Evolutionary conservation across 1,140 invertebrate genomes (phyloP).

Genomic region (Chrysopa pallens): DNA sequence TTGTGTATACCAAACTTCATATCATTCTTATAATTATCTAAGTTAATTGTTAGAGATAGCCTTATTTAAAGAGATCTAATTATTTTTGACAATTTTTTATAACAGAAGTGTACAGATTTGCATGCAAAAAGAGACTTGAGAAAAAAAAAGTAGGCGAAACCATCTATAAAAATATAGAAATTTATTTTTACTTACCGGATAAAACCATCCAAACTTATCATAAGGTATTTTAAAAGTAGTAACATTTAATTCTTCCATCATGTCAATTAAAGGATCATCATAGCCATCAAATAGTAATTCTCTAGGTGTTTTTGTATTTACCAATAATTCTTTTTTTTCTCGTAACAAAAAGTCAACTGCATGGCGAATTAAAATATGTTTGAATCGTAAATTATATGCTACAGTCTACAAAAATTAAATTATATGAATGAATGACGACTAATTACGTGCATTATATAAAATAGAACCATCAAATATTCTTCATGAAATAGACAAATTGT

Average conservation of each 20-base stretch:
- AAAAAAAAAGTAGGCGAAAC: constrained; percentile 2
- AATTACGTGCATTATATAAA: constrained; percentile 1
- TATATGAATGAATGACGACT: background rate
- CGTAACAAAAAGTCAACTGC: constrained; percentile 32
- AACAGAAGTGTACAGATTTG: too few relatives aligned
- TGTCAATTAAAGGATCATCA: constrained; percentile 40
- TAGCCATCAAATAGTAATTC: constrained; percentile 61
- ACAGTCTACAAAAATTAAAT: constrained; percentile 35
- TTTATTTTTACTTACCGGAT: constrained; percentile 23
- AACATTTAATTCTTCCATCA: constrained; percentile 35
- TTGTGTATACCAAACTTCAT: too few relatives aligned
- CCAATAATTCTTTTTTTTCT: constrained; percentile 28
- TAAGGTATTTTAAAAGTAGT: constrained; percentile 36
- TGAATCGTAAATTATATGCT: constrained; percentile 32
- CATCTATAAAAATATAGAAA: background rate
- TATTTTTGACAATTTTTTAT: too few relatives aligned
- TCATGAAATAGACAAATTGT: too few relatives aligned
- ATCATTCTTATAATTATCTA: too few relatives aligned
- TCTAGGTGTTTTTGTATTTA: constrained; percentile 39
- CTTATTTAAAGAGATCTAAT: too few relatives aligned
- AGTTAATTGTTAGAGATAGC: too few relatives aligned
- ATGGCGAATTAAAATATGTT: constrained; percentile 23
- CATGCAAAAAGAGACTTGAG: background rate
- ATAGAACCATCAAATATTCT: constrained; percentile 5
- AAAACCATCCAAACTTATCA: constrained; percentile 62